Base-by-base conservation (phyloP, 2,888 invertebrate genomes). In the Phanerotoma sp. region DNA sequence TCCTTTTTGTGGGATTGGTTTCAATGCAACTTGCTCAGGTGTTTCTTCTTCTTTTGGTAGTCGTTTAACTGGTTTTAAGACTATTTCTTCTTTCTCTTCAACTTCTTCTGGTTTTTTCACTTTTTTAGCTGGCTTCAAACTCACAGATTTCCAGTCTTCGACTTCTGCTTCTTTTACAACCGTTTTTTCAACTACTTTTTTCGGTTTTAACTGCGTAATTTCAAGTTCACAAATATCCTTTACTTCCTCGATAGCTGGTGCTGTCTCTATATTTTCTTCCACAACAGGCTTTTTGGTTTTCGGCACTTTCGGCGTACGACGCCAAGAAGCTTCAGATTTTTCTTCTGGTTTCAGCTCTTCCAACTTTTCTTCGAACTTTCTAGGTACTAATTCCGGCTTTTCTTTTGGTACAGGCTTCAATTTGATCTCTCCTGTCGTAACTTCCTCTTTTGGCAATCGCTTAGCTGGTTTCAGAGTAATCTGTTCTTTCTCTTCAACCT, bases 331-430 rank as follows among this genome's bases (percentile, higher is more conserved):
- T 18, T 72, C 65, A 4, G 74, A 68, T 41, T 72, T 72, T 56
- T 75, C 71, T 41, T 65, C 69, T 2, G 73, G 70, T 28, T 77
- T 79, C 68, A 56, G 77, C n/a, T n/a, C n/a, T 73, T 48, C 77
- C 76, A 22, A 75, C 73, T 73, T 58, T 75, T 71, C 44, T n/a
- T 13, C 33, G 13, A 9, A 33, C n/a, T n/a, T 16, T 21, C 7
- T 44, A 4, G 40, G 20, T 18, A 18, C 22, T 7, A 42, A 48
- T 22, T 35, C 21, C 9, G 38, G 15, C 11, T 22, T 44, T 28
- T 49, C 54, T 25, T 57, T 49, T 4, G 60, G 51, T 13, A 58
- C 49, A 5, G 49, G 56, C 13, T 50, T 58, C 3, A 44, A 33
- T 38, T 56, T 58, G 45, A 62, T 56, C 37, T 58, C 58, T 52